Conservation (phyloP, 2,888 invertebrate genomes). For the Drosophila dives region DNA sequence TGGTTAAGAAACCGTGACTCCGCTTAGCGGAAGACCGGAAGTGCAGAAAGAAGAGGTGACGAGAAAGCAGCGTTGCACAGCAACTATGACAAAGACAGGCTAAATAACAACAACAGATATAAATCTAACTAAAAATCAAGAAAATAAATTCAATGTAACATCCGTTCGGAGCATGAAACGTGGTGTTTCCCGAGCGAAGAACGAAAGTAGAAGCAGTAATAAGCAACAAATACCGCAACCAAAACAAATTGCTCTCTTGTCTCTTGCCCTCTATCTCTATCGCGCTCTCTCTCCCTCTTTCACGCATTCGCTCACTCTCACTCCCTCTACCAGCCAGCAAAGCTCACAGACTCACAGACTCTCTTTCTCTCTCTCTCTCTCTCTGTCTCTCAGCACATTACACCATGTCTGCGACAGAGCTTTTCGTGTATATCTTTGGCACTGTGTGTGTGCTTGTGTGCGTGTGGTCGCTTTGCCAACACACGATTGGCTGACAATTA, state of each 20-base stretch:
- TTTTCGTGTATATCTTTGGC: neutral
- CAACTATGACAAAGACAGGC: slow-evolving; percentile 11
- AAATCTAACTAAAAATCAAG: slow-evolving; percentile 9
- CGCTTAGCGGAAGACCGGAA: slow-evolving; percentile 43
- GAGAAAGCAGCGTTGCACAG: slow-evolving; percentile 7
- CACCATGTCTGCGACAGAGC: slow-evolving; percentile 16
- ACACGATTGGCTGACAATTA: slow-evolving; percentile 53
- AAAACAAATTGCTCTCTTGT: neutral
- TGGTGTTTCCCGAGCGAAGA: slow-evolving; percentile 23
- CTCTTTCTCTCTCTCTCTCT: neutral
- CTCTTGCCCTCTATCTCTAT: neutral
- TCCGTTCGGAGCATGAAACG: slow-evolving; percentile 65
- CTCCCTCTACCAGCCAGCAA: neutral
- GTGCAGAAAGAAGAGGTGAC: slow-evolving; percentile 30
- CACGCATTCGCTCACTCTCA: neutral
- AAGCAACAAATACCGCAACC: neutral
- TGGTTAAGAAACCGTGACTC: neutral
- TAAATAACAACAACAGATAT: slow-evolving; percentile 3
- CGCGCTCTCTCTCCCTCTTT: neutral
- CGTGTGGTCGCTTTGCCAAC: slow-evolving; percentile 34
- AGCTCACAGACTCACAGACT: neutral
- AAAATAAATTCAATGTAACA: slow-evolving; percentile 54
- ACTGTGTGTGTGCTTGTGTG: slow-evolving; percentile 11
- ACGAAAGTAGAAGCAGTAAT: slow-evolving; percentile 23
- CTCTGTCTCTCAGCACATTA: neutral